phyloP scores from a whole-genome alignment of 2,113 vertebrate species.

The Blennius ocellaris region DNA sequence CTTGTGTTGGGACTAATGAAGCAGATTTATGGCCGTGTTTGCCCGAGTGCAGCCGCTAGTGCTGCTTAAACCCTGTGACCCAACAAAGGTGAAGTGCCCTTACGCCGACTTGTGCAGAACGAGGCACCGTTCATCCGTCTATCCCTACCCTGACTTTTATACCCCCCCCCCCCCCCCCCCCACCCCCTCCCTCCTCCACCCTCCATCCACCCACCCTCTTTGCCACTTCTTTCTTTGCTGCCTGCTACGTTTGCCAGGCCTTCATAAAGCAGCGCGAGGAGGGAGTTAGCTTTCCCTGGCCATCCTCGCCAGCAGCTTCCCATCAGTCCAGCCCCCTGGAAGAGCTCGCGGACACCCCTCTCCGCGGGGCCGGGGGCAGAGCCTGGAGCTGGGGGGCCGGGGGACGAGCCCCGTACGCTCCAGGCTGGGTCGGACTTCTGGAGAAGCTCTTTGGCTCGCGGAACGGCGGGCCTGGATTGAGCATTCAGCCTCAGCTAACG shows the following conservation, averaged over 20 bases:
- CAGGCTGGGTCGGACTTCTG: slow-evolving; percentile 44
- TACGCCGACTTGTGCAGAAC: slow-evolving; percentile 20
- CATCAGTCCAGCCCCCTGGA: slow-evolving; percentile 80
- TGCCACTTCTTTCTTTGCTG: slow-evolving; percentile 40
- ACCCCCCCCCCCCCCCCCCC: background rate
- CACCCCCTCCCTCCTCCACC: too few relatives aligned
- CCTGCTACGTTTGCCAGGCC: slow-evolving; percentile 63
- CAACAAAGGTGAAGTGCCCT: slow-evolving; percentile 12
- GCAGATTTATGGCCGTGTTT: slow-evolving; percentile 61
- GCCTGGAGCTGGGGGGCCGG: slow-evolving; percentile 37
- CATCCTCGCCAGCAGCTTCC: slow-evolving; percentile 73
- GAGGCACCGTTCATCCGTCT: slow-evolving; percentile 10
- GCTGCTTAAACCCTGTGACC: slow-evolving; percentile 52
- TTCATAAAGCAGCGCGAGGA: slow-evolving; percentile 71
- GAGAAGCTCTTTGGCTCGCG: slow-evolving; percentile 47
- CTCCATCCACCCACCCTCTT: slow-evolving; percentile 3
- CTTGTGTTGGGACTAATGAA: slow-evolving; percentile 64
- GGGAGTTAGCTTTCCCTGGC: slow-evolving; percentile 65
- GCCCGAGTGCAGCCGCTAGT: slow-evolving; percentile 45
- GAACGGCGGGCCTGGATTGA: slow-evolving; percentile 34
- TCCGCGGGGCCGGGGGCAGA: slow-evolving; percentile 32
- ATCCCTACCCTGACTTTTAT: background rate
- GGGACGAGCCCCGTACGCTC: background rate
- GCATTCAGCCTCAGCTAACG: slow-evolving; percentile 22
- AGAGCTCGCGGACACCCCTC: slow-evolving; percentile 62